Conservation (phyloP, 2,113 vertebrate species). For the Laticauda colubrina region DNA sequence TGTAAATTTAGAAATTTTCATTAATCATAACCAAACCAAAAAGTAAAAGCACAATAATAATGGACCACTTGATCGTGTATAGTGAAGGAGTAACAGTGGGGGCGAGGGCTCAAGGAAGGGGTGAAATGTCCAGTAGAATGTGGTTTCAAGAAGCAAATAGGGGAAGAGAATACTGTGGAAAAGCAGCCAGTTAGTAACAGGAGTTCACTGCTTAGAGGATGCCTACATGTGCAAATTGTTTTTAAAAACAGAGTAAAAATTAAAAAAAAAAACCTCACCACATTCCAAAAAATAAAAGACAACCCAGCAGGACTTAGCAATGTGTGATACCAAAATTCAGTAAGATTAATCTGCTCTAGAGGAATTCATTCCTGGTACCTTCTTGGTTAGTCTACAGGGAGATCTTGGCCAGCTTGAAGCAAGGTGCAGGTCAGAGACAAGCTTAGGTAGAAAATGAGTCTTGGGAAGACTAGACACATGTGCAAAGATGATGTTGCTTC, state of each 20-base stretch:
- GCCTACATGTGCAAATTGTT: slow-evolving; percentile 64
- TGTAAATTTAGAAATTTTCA: slow-evolving; percentile 77
- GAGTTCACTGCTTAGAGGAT: slow-evolving; percentile 52
- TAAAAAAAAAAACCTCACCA: slow-evolving; percentile 26
- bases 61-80: slow-evolving; percentile 56
- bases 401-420: slow-evolving; percentile 29
- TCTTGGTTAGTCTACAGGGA: slow-evolving; percentile 23
- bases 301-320: slow-evolving; percentile 34
- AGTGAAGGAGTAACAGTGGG: slow-evolving; percentile 24
- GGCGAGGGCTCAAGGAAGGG: slow-evolving; percentile 7
- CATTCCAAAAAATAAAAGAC: slow-evolving; percentile 50
- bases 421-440: slow-evolving; percentile 19
- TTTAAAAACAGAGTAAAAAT: slow-evolving; percentile 39
- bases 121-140: slow-evolving; percentile 7
- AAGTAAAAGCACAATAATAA: slow-evolving; percentile 59
- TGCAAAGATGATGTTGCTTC: slow-evolving; percentile 29
- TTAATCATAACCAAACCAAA: slow-evolving; percentile 68
- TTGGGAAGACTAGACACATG: slow-evolving; percentile 56
- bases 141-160: not conserved
- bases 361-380: slow-evolving; percentile 9
- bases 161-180: slow-evolving; percentile 19
- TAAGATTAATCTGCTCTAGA: slow-evolving; percentile 22
- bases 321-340: slow-evolving; percentile 27
- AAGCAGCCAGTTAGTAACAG: slow-evolving; percentile 42
- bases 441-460: slow-evolving; percentile 45